phyloP scores from a whole-genome alignment of 2,888 invertebrate species.

The Endomychus coccineus region DNA sequence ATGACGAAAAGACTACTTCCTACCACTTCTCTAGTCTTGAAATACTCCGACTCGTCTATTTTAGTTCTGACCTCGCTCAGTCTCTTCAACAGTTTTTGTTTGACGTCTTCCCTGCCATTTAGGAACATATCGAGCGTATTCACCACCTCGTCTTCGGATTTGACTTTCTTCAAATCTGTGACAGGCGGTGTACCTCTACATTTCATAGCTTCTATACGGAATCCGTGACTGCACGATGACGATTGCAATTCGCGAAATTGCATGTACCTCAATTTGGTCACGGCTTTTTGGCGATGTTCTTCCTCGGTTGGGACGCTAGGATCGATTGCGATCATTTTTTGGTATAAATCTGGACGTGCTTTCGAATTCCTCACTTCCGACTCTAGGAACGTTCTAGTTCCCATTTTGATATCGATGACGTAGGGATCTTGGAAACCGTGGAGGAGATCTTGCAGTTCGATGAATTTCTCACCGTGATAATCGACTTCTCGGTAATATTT shows the following conservation, averaged over 20 bases:
- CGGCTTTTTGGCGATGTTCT: slow-evolving; percentile 73
- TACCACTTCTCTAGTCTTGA: slow-evolving; percentile 83
- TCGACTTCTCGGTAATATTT: slow-evolving; percentile 77
- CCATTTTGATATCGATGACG: slow-evolving; percentile 98
- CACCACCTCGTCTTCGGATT: slow-evolving; percentile 66
- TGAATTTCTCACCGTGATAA: slow-evolving; percentile 74
- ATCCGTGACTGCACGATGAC: slow-evolving; percentile 87
- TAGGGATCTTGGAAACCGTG: slow-evolving; percentile 85
- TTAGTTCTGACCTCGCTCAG: slow-evolving; percentile 68
- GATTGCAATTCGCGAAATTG: slow-evolving; percentile 90
- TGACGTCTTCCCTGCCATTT: slow-evolving; percentile 55
- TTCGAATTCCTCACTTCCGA: slow-evolving; percentile 86
- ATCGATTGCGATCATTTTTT: slow-evolving; percentile 92
- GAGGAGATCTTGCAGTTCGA: slow-evolving; percentile 90
- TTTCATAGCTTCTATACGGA: slow-evolving; percentile 93
- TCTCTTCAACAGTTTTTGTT: slow-evolving; percentile 62
- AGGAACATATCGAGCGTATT: slow-evolving; percentile 70
- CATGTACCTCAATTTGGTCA: slow-evolving; percentile 96
- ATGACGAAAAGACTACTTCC: slow-evolving; percentile 92
- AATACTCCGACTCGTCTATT: slow-evolving; percentile 78
- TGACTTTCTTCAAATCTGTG: slow-evolving; percentile 82
- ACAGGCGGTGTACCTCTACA: slow-evolving; percentile 74
- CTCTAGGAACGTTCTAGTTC: slow-evolving; percentile 91
- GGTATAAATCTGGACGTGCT: slow-evolving; percentile 80
- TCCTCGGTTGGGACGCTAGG: slow-evolving; percentile 76